Percentiles rank a stretch among this genome's conserved stretches.
These are phyloP conservation scores for Piaya cayana DNA, from an alignment of 2,113 vertebrate genomes.

Conservation along the genomic window DNA sequence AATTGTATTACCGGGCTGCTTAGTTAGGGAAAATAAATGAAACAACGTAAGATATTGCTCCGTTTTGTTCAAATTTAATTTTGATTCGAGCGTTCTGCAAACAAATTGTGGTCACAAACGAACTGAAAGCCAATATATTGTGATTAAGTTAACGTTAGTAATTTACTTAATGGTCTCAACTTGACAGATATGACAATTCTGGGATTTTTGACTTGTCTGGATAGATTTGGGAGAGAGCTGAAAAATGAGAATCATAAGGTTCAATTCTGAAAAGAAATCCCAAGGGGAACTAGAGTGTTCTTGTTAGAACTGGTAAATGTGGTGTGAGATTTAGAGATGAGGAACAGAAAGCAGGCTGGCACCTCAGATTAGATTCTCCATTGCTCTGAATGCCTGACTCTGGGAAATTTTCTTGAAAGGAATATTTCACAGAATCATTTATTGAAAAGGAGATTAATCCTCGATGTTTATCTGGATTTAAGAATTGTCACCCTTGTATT, in stretches of 20 bases:
- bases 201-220: not conserved
- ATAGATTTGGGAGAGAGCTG: not conserved
- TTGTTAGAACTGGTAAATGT: not conserved
- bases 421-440: not conserved
- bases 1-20: not conserved
- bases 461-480: not conserved
- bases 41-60: not conserved
- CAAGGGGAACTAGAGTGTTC: not conserved
- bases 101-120: not conserved
- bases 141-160: not conserved
- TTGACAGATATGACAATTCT: not conserved
- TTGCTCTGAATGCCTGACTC: not conserved
- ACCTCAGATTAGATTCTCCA: not conserved
- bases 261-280: not conserved
- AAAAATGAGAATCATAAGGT: not conserved
- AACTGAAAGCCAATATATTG: not conserved
- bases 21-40: not conserved
- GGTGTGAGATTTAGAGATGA: not conserved
- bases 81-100: not conserved
- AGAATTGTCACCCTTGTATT: not conserved
- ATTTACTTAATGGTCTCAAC: not conserved
- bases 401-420: not conserved
- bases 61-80: constrained; percentile 1
- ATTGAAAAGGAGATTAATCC: not conserved
- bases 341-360: not conserved